These are phyloP conservation scores for Anolis sagrei DNA, from an alignment of 2,113 vertebrate genomes.

Conservation along the genomic window DNA sequence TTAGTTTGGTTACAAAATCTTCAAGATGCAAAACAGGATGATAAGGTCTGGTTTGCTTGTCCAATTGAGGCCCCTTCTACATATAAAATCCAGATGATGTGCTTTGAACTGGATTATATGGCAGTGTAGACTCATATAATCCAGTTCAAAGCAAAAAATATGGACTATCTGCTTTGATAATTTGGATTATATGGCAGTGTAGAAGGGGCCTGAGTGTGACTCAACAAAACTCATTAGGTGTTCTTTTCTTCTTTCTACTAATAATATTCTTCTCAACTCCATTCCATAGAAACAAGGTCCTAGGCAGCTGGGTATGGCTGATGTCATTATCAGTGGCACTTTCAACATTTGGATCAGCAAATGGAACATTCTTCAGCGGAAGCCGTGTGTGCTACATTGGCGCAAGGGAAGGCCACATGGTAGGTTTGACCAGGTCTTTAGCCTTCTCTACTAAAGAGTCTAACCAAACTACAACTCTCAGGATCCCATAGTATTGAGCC, in stretches of 20 bases:
- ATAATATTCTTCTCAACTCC: not conserved
- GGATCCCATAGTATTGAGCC: too few relatives aligned
- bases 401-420: constrained; percentile 91
- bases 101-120: too few relatives aligned
- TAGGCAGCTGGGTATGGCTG: constrained; percentile 89
- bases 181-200: too few relatives aligned
- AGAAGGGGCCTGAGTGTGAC: too few relatives aligned
- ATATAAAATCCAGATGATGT: too few relatives aligned
- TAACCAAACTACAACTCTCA: too few relatives aligned
- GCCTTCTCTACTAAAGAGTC: too few relatives aligned
- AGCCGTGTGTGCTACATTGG: constrained; percentile 86
- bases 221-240: not conserved
- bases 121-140: too few relatives aligned
- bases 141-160: too few relatives aligned
- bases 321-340: constrained; percentile 86
- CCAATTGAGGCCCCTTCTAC: not conserved
- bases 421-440: constrained; percentile 60
- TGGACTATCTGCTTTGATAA: too few relatives aligned
- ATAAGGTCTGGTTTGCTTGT: not conserved
- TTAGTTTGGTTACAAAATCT: not conserved
- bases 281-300: constrained; percentile 82
- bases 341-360: constrained; percentile 86
- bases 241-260: not conserved
- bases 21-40: not conserved
- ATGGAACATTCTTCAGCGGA: constrained; percentile 85